Evolutionary conservation across 2,797 vertebrate genomes (phyloP).

Genomic region (Zenarchopterus dispar): DNA sequence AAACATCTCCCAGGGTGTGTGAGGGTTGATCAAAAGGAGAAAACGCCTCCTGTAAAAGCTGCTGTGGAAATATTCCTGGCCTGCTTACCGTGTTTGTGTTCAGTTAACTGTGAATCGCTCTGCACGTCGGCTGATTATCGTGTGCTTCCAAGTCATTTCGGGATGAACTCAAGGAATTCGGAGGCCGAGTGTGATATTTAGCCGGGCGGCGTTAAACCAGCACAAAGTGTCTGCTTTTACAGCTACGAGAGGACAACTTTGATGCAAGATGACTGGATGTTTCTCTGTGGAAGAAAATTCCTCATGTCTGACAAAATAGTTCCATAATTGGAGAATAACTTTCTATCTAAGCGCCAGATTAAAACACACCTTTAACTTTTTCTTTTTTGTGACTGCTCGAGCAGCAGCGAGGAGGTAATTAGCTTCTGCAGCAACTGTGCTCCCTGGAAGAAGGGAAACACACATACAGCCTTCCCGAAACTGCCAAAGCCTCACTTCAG

Average conservation of each 20-base stretch:
- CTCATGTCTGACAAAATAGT: background rate
- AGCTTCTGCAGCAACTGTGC: background rate
- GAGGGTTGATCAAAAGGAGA: conserved; percentile 16
- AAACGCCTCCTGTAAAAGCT: conserved; percentile 17
- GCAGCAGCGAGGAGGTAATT: background rate
- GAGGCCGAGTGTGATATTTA: conserved; percentile 58
- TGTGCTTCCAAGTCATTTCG: conserved; percentile 46
- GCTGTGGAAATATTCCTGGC: background rate
- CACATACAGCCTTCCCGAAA: conserved; percentile 1
- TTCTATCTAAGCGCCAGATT: background rate
- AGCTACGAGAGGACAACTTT: conserved; percentile 17
- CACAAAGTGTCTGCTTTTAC: conserved; percentile 54
- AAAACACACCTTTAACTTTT: background rate
- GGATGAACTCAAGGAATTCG: conserved; percentile 64
- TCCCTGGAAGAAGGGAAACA: background rate
- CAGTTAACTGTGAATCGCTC: conserved; percentile 4
- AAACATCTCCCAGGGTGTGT: conserved; percentile 39
- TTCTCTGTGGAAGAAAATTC: background rate
- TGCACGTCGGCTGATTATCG: conserved; percentile 56
- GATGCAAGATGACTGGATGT: conserved; percentile 17
- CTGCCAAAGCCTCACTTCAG: conserved; percentile 7
- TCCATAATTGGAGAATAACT: background rate
- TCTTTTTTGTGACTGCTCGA: background rate
- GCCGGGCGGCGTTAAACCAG: conserved; percentile 48
- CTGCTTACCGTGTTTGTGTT: conserved; percentile 17